These are phyloP conservation scores for Neoarius graeffei DNA, from an alignment of 2,113 vertebrate genomes.

Conservation along the genomic window DNA sequence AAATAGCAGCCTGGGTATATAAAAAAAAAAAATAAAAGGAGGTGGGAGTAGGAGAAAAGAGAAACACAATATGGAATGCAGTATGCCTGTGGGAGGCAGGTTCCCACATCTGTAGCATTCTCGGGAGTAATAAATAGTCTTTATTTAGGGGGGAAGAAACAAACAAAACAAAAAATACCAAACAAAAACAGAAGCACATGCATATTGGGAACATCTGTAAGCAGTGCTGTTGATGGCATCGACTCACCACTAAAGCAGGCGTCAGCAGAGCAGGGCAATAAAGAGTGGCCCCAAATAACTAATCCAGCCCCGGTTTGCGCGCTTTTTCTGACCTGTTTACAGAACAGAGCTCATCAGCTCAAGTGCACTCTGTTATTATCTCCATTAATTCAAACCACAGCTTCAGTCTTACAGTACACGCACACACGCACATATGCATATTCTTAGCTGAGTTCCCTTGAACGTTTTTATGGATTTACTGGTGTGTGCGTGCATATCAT, in stretches of 20 bases:
- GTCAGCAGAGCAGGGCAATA: slow-evolving; percentile 66
- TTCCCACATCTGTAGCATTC: slow-evolving; percentile 44
- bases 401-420: slow-evolving; percentile 44
- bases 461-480: slow-evolving; percentile 2
- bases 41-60: slow-evolving; percentile 1
- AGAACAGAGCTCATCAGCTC: slow-evolving; percentile 31
- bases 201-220: slow-evolving; percentile 52
- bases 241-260: slow-evolving; percentile 61
- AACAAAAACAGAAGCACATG: background rate
- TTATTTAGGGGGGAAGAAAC: slow-evolving; percentile 66
- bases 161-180: background rate
- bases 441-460: slow-evolving; percentile 24
- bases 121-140: slow-evolving; percentile 66
- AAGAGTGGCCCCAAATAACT: slow-evolving; percentile 60
- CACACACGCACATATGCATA: background rate
- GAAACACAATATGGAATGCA: slow-evolving; percentile 53
- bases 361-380: slow-evolving; percentile 63
- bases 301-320: slow-evolving; percentile 52
- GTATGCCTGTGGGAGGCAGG: slow-evolving; percentile 53
- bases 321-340: slow-evolving; percentile 65
- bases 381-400: slow-evolving; percentile 63
- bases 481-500: slow-evolving; percentile 25
- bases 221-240: slow-evolving; percentile 62
- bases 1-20: background rate
- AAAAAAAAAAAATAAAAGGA: background rate